Evolutionary conservation across 2,113 vertebrate genomes (phyloP), one percentile per base, ranked within the genome.

Genomic region (Sander vitreus): DNA sequence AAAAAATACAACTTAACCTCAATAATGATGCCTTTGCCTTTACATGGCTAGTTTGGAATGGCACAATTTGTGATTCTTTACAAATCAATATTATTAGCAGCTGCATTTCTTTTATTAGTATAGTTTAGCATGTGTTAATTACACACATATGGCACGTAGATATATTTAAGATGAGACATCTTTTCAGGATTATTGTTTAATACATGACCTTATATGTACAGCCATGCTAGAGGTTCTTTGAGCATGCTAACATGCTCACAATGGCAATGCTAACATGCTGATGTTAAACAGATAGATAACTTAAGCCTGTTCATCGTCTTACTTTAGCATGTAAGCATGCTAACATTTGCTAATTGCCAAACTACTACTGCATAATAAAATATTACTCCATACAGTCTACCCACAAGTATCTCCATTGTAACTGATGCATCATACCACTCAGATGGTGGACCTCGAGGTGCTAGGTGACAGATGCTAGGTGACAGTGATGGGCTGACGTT

Each of bases 401-500:
- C 45, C 58, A 19, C 30, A 66, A 11, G 36, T 76, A 57, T 69
- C 54, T 72, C 59, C 33, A 60, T 8, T 51, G 14, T 79, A 45
- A 76, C 58, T 77, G 63, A 86, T 81, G 74, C 59, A 87, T 84
- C 64, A 66, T 43, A n/a, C 16, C n/a, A 54, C 55, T 75, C 65
- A 60, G 54, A 77, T 59, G 39, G 79, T 27, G 65, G 63, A 85
- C 78, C 80, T 70, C 1, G 7, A 59, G 16, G 72, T 78, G 78
- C n/a, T n/a, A n/a, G n/a, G n/a, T n/a, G n/a, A n/a, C n/a, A n/a
- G n/a, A 65, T n/a, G 12, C 33, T 23, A 65, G 68, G 81, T 88
- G 91, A 86, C 84, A 85, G 73, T 89, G 86, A 92, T 78, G 78
- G 80, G 59, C 10, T 88, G 83, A 79, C 73, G 33, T 83, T 77